Evolutionary conservation across 2,113 vertebrate genomes (phyloP).

Genomic region (Atlantisia rogersi): DNA sequence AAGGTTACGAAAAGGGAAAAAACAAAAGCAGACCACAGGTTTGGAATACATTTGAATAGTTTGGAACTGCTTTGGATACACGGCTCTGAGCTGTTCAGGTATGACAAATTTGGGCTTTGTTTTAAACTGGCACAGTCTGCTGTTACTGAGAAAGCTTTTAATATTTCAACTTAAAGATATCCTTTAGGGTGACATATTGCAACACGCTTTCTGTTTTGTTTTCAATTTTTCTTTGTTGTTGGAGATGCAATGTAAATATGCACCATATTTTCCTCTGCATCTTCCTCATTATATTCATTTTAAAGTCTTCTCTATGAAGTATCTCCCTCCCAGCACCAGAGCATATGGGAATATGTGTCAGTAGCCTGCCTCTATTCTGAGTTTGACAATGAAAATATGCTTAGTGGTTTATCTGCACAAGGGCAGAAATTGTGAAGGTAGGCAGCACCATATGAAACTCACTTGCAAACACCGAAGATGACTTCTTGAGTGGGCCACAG

Average conservation of each 20-base stretch:
- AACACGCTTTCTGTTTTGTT: constrained; percentile 58
- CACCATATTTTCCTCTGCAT: neutral
- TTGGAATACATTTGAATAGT: constrained; percentile 33
- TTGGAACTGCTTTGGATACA: neutral
- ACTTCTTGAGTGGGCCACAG: neutral
- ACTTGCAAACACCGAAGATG: neutral
- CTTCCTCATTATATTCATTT: neutral
- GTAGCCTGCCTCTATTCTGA: neutral
- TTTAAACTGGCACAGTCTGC: constrained; percentile 42
- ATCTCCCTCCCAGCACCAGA: neutral
- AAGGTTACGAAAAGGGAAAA: neutral
- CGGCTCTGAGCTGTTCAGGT: constrained; percentile 20
- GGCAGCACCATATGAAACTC: neutral
- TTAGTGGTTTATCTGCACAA: neutral
- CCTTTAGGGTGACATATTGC: constrained; percentile 21
- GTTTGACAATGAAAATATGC: neutral
- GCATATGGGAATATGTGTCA: neutral
- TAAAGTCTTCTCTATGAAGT: neutral
- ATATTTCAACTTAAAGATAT: neutral
- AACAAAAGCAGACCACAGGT: neutral
- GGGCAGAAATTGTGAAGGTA: neutral
- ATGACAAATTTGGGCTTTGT: constrained; percentile 50
- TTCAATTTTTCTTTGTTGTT: constrained; percentile 65
- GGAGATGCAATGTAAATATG: constrained; percentile 26
- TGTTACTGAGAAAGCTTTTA: constrained; percentile 33